Evolutionary conservation across 2,797 vertebrate species (phyloP).

Genomic region (Propithecus deckenii): DNA sequence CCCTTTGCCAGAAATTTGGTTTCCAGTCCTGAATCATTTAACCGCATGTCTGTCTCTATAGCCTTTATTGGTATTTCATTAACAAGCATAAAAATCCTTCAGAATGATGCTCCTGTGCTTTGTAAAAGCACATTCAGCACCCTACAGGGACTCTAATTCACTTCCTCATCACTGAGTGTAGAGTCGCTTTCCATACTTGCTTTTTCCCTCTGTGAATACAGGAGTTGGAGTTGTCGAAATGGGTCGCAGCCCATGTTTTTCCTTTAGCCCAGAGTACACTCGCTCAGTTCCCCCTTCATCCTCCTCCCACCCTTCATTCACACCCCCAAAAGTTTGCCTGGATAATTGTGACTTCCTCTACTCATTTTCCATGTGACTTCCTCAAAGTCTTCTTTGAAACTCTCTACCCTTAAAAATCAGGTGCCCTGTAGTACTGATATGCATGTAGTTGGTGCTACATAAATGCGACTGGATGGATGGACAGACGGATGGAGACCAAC

Average conservation of each 20-base stretch:
- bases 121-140: not conserved
- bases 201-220: not conserved
- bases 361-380: not conserved
- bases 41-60: not conserved
- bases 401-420: not conserved
- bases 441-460: not conserved
- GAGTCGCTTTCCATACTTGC: not conserved
- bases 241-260: not conserved
- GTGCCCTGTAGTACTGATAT: not conserved
- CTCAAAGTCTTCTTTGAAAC: not conserved
- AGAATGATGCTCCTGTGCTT: not conserved
- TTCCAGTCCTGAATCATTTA: not conserved
- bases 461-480: not conserved
- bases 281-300: fast-evolving
- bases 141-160: not conserved
- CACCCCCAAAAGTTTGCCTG: not conserved
- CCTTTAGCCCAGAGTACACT: not conserved
- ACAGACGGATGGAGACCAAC: not conserved
- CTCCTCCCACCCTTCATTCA: not conserved
- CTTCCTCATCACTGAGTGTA: not conserved
- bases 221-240: not conserved
- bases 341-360: not conserved
- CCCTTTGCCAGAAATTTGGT: not conserved
- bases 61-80: slow-evolving; percentile 57
- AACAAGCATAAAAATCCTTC: not conserved